phyloP scores from a whole-genome alignment of 2,888 invertebrate genomes.

The Drosophila parthenogenetica region DNA sequence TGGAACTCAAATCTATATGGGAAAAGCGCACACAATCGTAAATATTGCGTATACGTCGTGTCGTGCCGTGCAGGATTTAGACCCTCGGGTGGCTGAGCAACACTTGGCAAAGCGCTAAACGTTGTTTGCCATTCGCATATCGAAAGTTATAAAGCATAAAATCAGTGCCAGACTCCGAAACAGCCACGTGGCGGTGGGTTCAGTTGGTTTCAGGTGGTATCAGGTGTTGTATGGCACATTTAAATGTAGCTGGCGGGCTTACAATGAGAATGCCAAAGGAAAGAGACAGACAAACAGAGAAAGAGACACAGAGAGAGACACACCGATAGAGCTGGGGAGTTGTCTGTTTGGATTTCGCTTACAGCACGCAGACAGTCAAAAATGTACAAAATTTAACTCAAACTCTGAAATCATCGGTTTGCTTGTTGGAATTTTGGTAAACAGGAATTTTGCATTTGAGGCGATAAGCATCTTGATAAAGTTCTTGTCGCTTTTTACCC shows the following conservation, averaged over 20 bases:
- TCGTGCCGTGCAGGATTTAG: constrained; percentile 20
- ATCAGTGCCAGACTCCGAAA: constrained; percentile 78
- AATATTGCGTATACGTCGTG: constrained; percentile 68
- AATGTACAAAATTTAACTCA: constrained; percentile 67
- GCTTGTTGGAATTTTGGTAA: constrained; percentile 31
- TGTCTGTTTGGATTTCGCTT: constrained; percentile 54
- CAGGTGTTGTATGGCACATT: constrained; percentile 64
- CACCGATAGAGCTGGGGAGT: constrained; percentile 6
- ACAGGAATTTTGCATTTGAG: constrained; percentile 82
- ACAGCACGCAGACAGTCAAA: constrained; percentile 73
- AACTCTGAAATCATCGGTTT: constrained; percentile 28
- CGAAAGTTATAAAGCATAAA: constrained; percentile 84
- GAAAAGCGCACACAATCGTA: constrained; percentile 43
- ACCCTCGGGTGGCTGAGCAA: constrained; percentile 77
- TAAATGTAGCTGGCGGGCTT: constrained; percentile 78
- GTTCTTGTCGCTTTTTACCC: constrained; percentile 56
- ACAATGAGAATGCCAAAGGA: constrained; percentile 47
- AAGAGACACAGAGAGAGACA: background rate
- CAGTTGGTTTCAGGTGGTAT: constrained; percentile 1
- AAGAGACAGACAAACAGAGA: background rate
- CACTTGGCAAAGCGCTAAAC: constrained; percentile 76
- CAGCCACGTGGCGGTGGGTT: constrained; percentile 27
- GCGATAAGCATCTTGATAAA: constrained; percentile 82
- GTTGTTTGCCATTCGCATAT: constrained; percentile 78
- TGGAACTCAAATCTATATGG: constrained; percentile 11